Evolutionary conservation across 2,797 vertebrate genomes (phyloP).

Genomic region (Eidolon dupreanum): DNA sequence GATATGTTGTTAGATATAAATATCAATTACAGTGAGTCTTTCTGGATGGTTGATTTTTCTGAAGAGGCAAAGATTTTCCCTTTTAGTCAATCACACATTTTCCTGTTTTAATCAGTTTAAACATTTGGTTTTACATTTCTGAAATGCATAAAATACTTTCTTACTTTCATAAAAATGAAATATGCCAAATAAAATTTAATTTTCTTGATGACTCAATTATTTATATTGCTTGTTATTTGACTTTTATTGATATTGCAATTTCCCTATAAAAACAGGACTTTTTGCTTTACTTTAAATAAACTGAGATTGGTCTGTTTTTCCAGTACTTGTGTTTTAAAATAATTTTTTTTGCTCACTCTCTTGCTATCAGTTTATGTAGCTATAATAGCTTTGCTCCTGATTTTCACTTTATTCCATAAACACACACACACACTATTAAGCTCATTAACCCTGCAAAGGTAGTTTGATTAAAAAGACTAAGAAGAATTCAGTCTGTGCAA

Average conservation of each 20-base stretch:
- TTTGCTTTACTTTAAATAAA: constrained; percentile 58
- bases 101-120: constrained; percentile 8
- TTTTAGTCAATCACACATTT: neutral
- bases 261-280: constrained; percentile 20
- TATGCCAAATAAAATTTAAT: constrained; percentile 58
- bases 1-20: constrained; percentile 32
- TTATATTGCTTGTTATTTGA: constrained; percentile 50
- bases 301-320: constrained; percentile 20
- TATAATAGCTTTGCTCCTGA: neutral
- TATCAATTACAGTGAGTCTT: constrained; percentile 3
- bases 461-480: constrained; percentile 24
- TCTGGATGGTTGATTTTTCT: constrained; percentile 31
- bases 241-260: constrained; percentile 53
- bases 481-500: neutral
- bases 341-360: constrained; percentile 25
- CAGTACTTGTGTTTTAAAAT: constrained; percentile 18
- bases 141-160: constrained; percentile 36
- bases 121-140: constrained; percentile 55
- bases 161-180: constrained; percentile 50
- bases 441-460: neutral
- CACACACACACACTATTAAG: constrained; percentile 44
- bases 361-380: constrained; percentile 16
- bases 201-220: constrained; percentile 57
- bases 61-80: constrained; percentile 29
- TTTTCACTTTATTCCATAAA: constrained; percentile 32